These are phyloP conservation scores for Oxycera nigricornis DNA, from an alignment of 2,888 invertebrate species.

Conservation along the genomic window DNA sequence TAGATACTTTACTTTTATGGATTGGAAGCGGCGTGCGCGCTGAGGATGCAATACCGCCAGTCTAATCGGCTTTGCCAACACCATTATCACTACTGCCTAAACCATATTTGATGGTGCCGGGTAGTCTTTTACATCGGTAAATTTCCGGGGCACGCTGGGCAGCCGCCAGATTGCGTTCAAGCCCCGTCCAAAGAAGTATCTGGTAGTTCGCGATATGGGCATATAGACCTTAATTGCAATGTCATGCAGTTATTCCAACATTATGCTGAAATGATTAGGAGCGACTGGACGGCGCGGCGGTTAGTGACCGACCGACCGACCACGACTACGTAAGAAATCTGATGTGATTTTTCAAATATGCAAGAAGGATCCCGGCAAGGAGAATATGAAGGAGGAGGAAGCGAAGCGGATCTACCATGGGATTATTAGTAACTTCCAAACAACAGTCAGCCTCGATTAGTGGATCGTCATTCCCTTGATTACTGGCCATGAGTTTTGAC, in stretches of 20 bases:
- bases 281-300: not conserved
- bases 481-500: too few relatives aligned
- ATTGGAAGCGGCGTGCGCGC: not conserved
- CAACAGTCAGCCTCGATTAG: too few relatives aligned
- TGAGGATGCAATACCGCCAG: not conserved
- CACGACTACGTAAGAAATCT: too few relatives aligned
- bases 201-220: not conserved
- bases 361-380: too few relatives aligned
- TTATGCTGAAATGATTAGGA: conserved; percentile 19
- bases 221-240: conserved; percentile 30
- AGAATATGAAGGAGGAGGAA: too few relatives aligned
- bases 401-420: too few relatives aligned
- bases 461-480: too few relatives aligned
- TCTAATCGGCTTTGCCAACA: not conserved
- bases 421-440: too few relatives aligned
- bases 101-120: not conserved
- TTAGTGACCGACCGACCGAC: too few relatives aligned
- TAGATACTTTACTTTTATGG: not conserved
- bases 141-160: not conserved
- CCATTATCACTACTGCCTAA: not conserved
- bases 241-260: conserved; percentile 38
- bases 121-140: not conserved
- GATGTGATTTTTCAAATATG: too few relatives aligned
- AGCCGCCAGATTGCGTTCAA: not conserved
- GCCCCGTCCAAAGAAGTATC: not conserved